Evolutionary conservation across 2,888 invertebrate genomes (phyloP).

Genomic region (Drosophila robusta): DNA sequence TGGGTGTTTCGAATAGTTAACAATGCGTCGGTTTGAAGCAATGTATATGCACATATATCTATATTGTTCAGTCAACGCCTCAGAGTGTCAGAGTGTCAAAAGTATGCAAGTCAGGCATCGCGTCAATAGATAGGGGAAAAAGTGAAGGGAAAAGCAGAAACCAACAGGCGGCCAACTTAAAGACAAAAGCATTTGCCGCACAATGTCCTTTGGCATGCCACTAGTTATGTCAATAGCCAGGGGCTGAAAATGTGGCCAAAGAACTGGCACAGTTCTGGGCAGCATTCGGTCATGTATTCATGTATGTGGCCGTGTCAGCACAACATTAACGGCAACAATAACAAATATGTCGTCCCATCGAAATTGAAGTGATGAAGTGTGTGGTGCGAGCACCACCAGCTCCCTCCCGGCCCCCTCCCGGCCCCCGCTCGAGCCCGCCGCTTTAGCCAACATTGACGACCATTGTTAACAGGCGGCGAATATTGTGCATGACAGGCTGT

Average conservation of each 20-base stretch:
- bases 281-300: constrained; percentile 6
- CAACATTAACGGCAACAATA: constrained; percentile 73
- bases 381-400: constrained; percentile 6
- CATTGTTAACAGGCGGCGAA: constrained; percentile 68
- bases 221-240: constrained; percentile 53
- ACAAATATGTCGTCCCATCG: constrained; percentile 65
- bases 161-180: constrained; percentile 54
- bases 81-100: constrained; percentile 13
- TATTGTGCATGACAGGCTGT: constrained; percentile 69
- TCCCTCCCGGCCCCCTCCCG: neutral
- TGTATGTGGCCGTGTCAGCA: constrained; percentile 61
- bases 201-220: constrained; percentile 56
- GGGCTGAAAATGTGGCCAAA: constrained; percentile 23
- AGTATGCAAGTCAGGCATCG: constrained; percentile 15
- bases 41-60: neutral
- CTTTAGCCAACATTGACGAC: constrained; percentile 55
- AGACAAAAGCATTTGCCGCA: constrained; percentile 64
- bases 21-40: constrained; percentile 11
- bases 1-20: constrained; percentile 19
- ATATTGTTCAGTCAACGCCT: neutral
- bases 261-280: constrained; percentile 40
- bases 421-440: neutral
- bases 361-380: constrained; percentile 74
- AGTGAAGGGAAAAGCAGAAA: constrained; percentile 3
- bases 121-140: constrained; percentile 2